These are phyloP conservation scores for Enteromius trimaculatus DNA, from an alignment of 2,797 vertebrate species.

Conservation along the genomic window DNA sequence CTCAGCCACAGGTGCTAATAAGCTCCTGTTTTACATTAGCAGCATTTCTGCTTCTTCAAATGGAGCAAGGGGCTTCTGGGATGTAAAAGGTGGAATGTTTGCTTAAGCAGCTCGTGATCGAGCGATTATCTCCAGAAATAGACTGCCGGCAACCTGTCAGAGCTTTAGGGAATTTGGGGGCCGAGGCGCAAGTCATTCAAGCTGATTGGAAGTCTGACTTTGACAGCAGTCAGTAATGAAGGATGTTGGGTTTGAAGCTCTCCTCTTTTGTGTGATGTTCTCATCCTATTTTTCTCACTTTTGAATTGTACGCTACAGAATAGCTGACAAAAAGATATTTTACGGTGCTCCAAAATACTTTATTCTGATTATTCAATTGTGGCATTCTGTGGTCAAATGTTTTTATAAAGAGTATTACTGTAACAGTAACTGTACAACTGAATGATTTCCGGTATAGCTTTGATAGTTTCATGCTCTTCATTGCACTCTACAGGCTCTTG, in stretches of 20 bases:
- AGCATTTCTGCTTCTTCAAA: slow-evolving; percentile 49
- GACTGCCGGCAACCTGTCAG: slow-evolving; percentile 56
- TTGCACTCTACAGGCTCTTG: neutral
- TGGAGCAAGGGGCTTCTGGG: slow-evolving; percentile 51
- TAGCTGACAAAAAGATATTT: neutral
- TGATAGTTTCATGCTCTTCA: neutral
- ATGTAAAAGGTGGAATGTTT: slow-evolving; percentile 64
- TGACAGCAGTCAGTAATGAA: slow-evolving; percentile 27
- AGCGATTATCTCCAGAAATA: slow-evolving; percentile 64
- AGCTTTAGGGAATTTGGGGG: slow-evolving; percentile 56
- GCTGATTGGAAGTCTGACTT: slow-evolving; percentile 42
- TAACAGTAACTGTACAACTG: neutral
- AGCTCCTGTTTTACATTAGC: slow-evolving; percentile 51
- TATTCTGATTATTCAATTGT: neutral
- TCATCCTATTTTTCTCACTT: neutral
- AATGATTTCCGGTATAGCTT: neutral
- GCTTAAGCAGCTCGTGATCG: slow-evolving; percentile 60
- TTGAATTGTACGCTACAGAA: slow-evolving; percentile 24
- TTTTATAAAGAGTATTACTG: neutral
- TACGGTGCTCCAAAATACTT: neutral
- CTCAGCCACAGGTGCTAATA: slow-evolving; percentile 24
- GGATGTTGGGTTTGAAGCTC: neutral
- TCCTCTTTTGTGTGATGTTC: neutral
- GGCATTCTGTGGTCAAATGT: neutral
- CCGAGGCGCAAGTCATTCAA: slow-evolving; percentile 45